Base-by-base conservation (phyloP, 1,140 invertebrate species). In the Tenebrio molitor region DNA sequence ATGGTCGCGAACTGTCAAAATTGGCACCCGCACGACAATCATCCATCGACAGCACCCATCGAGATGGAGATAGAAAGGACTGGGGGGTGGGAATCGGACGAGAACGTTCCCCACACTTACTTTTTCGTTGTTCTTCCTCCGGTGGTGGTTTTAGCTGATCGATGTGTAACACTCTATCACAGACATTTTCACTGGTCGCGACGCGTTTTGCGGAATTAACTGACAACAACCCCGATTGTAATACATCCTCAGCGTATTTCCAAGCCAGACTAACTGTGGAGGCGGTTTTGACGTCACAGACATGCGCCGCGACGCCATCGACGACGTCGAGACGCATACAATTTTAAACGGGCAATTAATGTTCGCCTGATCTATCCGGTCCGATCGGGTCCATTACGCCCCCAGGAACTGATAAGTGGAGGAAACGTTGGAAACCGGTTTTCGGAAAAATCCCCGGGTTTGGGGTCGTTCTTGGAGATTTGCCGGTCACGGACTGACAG, bases 281-380 rank as follows among this genome's bases (percentile, higher is more conserved):
- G 78, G 78, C 78, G 78, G 72, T 64, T 75, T 78, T 79, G 78
- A 79, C 78, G 78, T 79, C 77, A 79, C 34, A 63, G 46, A 68
- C 76, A 71, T 79, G 78, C 78, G 78, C 74, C 71, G 10, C 53
- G 44, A 25, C 67, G 73, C 41, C 33, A 62, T 50, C 71, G 36
- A 67, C 36, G 72, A 66, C 73, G 62, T 73, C 67, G 65, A 71
- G 75, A 67, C 71, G 72, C 68, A 70, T 70, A 62, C 68, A 65
- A 65, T 64, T 46, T 65, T 65, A 33, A 71, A 21, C 23, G 34
- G 33, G 29, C 8, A 10, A 65, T 50, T 64, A 62, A 63, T 71
- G 29, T n/a, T 19, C 10, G 14, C 17, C 36, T 42, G 36, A 29
- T 23, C 42, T 23, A 23, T 25, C 34, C 15, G 21, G 12, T 62